Evolutionary conservation across 2,888 invertebrate genomes (phyloP).

Genomic region (Polia nebulosa): DNA sequence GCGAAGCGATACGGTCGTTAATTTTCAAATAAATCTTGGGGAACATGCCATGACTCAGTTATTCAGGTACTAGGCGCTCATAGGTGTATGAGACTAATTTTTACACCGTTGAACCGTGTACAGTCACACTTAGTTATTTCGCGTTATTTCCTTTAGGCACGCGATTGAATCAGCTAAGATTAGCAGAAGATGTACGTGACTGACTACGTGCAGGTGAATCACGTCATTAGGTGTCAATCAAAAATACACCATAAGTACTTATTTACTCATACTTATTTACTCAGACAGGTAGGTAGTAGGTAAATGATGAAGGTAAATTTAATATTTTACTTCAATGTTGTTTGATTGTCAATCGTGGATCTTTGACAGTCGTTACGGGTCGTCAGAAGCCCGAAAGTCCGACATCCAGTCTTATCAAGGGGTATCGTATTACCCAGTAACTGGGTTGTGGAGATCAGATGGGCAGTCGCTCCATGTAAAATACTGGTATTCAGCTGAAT

Average conservation of each 20-base stretch:
- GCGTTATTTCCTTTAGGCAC: conserved; percentile 25
- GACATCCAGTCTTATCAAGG: too few relatives aligned
- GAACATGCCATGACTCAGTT: conserved; percentile 39
- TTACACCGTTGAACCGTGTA: conserved; percentile 19
- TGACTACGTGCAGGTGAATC: conserved; percentile 24
- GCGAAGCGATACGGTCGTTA: conserved; percentile 31
- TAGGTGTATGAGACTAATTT: conserved; percentile 24
- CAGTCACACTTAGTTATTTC: conserved; percentile 35
- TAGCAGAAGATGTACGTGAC: conserved; percentile 26
- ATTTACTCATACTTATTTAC: background rate
- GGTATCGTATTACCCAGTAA: too few relatives aligned
- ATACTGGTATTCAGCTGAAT: too few relatives aligned
- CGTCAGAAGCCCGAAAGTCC: too few relatives aligned
- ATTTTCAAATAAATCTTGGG: conserved; percentile 44
- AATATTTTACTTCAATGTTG: too few relatives aligned
- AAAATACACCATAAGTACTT: conserved; percentile 14
- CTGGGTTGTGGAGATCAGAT: too few relatives aligned
- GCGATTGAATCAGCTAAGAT: conserved; percentile 51
- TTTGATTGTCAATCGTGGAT: too few relatives aligned
- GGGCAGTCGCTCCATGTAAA: too few relatives aligned
- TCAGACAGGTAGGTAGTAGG: background rate
- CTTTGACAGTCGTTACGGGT: too few relatives aligned
- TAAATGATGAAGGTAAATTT: background rate
- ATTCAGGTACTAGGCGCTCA: conserved; percentile 23
- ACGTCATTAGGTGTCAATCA: conserved; percentile 20